These are phyloP conservation scores for Acleris emargana DNA, from an alignment of 2,888 invertebrate species.

Conservation along the genomic window DNA sequence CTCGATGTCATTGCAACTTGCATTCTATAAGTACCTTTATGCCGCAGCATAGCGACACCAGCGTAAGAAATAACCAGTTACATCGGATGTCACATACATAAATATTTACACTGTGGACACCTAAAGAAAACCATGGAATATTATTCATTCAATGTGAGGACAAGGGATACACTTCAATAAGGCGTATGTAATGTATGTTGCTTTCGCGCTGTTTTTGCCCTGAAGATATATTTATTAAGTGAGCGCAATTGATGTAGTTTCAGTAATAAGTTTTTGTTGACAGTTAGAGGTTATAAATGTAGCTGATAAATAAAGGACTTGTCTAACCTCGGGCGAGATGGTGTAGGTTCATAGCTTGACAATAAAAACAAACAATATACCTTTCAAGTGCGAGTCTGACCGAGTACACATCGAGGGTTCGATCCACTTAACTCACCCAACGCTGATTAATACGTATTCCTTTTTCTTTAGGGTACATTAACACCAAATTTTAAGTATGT, in stretches of 20 bases:
- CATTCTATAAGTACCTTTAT: conserved; percentile 23
- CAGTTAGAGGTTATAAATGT: conserved; percentile 9
- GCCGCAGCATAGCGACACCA: conserved; percentile 9
- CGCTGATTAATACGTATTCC: no score
- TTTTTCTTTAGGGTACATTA: no score
- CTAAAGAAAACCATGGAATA: conserved; percentile 34
- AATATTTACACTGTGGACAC: conserved; percentile 33
- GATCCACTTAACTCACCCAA: no score
- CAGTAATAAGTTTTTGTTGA: conserved; percentile 16
- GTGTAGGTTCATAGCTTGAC: not conserved
- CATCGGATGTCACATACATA: conserved; percentile 30
- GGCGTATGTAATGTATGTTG: conserved; percentile 19
- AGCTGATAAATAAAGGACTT: conserved; percentile 7
- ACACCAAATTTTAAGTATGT: no score
- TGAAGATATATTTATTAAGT: conserved; percentile 34
- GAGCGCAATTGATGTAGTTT: conserved; percentile 29
- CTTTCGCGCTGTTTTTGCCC: conserved; percentile 22
- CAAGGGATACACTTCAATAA: conserved; percentile 33
- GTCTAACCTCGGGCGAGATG: not conserved
- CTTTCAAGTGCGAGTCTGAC: no score
- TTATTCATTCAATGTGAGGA: conserved; percentile 31
- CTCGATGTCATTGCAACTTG: conserved; percentile 10
- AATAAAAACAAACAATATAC: no score
- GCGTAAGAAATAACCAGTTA: conserved; percentile 30
- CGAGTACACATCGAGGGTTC: no score